Evolutionary conservation across 2,113 vertebrate species (phyloP).

Genomic region (Poecilia latipinna): DNA sequence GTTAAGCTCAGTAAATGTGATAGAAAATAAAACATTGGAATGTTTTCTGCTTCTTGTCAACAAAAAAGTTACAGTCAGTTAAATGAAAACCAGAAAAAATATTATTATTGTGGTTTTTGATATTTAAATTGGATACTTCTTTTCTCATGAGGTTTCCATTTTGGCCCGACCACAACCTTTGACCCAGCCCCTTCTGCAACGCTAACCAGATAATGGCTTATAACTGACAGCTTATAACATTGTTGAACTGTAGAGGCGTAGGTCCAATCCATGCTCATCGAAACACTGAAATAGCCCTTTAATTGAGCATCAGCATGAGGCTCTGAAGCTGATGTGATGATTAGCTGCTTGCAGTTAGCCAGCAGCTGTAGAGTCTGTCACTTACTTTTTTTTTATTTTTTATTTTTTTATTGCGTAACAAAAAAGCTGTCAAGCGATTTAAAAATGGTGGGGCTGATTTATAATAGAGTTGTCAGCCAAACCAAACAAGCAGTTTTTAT

Average conservation of each 20-base stretch:
- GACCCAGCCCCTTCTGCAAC: background rate
- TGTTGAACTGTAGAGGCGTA: background rate
- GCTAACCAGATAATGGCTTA: background rate
- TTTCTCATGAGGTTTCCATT: no score
- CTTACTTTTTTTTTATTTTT: no score
- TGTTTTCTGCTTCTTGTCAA: no score
- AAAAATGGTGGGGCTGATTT: no score
- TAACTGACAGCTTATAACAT: background rate
- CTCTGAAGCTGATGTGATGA: background rate
- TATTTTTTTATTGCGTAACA: no score
- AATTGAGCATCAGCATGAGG: background rate
- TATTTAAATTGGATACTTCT: background rate
- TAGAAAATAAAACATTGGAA: background rate
- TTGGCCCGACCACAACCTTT: background rate
- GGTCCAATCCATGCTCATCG: background rate
- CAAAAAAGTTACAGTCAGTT: no score
- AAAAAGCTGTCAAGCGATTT: no score
- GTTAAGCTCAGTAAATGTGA: background rate
- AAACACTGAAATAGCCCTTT: background rate
- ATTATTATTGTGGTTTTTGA: background rate
- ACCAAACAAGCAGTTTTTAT: no score
- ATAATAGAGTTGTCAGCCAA: no score
- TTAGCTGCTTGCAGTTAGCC: background rate
- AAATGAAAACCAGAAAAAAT: background rate
- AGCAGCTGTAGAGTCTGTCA: background rate